A percentile compares a stretch with the other conserved stretches of the same genome.
Conservation (phyloP, 2,113 vertebrate genomes). For the Lophotis ruficrista region DNA sequence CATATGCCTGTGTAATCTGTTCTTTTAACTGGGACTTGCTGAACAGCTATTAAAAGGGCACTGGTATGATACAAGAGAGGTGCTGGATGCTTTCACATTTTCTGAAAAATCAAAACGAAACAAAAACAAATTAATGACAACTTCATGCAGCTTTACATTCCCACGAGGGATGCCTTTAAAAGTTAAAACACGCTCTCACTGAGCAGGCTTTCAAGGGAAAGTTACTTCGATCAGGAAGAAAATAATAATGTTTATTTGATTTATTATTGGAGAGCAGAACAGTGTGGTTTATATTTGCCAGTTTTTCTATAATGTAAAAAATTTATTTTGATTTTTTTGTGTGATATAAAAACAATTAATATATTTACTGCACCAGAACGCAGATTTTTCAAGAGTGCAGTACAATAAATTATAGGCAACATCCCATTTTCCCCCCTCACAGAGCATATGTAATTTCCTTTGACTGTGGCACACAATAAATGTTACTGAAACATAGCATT, state of each 20-base stretch:
- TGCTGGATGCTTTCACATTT: background rate
- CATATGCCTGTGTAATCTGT: background rate
- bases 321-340: background rate
- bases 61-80: background rate
- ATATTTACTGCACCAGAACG: background rate
- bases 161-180: background rate
- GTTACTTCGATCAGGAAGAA: background rate
- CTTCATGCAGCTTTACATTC: background rate
- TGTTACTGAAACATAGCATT: slow-evolving; percentile 10
- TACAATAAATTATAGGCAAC: background rate
- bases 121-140: background rate
- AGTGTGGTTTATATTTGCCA: background rate
- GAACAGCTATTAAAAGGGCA: background rate
- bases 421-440: background rate
- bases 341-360: slow-evolving; percentile 13
- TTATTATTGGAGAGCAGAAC: slow-evolving; percentile 4
- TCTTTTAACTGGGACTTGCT: background rate
- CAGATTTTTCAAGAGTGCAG: slow-evolving; percentile 36
- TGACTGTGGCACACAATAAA: background rate
- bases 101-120: background rate
- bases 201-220: slow-evolving; percentile 19
- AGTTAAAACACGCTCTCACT: slow-evolving; percentile 34
- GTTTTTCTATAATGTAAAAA: background rate
- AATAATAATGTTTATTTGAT: slow-evolving; percentile 19
- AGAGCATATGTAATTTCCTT: slow-evolving; percentile 2